Base-by-base conservation (phyloP, 2,797 vertebrate species). In the Sandelia bainsii region DNA sequence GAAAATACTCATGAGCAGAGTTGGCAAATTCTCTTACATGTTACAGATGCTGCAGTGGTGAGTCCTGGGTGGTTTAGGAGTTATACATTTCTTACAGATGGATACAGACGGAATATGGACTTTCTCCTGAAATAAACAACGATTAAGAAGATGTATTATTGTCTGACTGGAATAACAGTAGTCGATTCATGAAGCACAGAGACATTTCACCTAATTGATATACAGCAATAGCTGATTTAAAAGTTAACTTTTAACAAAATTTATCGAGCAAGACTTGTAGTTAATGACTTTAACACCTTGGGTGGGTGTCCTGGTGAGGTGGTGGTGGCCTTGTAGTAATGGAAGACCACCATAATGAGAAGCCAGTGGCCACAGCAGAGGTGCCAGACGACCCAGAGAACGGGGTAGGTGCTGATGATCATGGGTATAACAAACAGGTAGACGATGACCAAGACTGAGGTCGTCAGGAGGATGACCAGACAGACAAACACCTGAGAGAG, bases 1-100 rank as follows among this genome's bases (percentile, higher is more conserved):
- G 4, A 8, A 22, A 11, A 27, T 13, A 23, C 6, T 29, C 39
- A 29, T n/a, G 11, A 20, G 20, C n/a, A 16, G 16, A 3, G 16
- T 1, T 42, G 19, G 20, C 0, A 19, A 20, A 32, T 44, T 5
- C 1, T 19, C 93, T 86, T 87, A 99, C 98, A 86, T 93, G 90
- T 95, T 96, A 93, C 98, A 99, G 93, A 99, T 98, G 89, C 98
- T 99, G 79, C 98, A 99, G 94, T 99, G 98, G 87, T 99, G 98
- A 1, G 98, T 97, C 81, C 98, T 95, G 4, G 96, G 93, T 0
- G 98, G 98, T 85, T 99, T 99, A 14, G 97, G 97, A 44, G 93
- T 88, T 77, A 99, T 98, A 67, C 98, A 99, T 89, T 98, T 99
- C 92, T 97, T 98, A 90, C 98, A 99, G 78, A 99, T 94, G 61